Percentiles rank a stretch among this genome's conserved stretches.
phyloP scores from a whole-genome alignment of 2,888 invertebrate genomes.

The Rhamphomyia laevipes region DNA sequence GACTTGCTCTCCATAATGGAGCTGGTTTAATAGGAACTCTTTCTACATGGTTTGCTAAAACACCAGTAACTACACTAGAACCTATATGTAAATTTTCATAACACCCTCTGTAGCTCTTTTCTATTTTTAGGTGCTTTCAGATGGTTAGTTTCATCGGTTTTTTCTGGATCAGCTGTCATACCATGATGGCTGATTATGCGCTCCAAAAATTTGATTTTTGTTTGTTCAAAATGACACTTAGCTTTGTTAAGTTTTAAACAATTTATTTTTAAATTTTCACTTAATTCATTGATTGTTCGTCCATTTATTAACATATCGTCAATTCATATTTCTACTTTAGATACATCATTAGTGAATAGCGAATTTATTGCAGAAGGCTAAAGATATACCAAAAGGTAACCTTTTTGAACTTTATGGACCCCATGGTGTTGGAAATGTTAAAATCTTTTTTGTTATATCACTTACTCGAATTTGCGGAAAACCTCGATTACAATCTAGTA shows the following conservation, averaged over 20 bases:
- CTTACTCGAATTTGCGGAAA: not conserved
- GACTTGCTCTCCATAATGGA: no score
- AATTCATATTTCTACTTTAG: slow-evolving; percentile 12
- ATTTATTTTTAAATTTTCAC: slow-evolving; percentile 8
- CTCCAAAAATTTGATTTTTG: slow-evolving; percentile 3
- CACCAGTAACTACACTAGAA: no score
- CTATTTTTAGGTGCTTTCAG: slow-evolving; percentile 10
- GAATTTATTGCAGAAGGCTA: no score
- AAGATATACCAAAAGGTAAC: not conserved
- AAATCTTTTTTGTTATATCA: not conserved
- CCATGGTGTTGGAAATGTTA: not conserved
- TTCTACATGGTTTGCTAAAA: no score
- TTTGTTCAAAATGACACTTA: slow-evolving; percentile 14
- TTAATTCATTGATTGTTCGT: slow-evolving; percentile 12
- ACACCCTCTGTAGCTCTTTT: no score
- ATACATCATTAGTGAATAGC: no score
- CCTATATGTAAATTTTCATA: no score
- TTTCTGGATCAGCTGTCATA: slow-evolving; percentile 10
- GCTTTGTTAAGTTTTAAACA: slow-evolving; percentile 16
- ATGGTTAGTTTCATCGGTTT: slow-evolving; percentile 9
- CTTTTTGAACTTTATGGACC: not conserved
- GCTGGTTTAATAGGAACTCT: no score
- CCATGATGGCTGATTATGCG: slow-evolving; percentile 14
- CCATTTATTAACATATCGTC: slow-evolving; percentile 17
- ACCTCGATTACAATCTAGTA: not conserved